These are phyloP conservation scores for Lasioglossum pauxillum DNA, from an alignment of 2,888 invertebrate genomes.

Conservation along the genomic window DNA sequence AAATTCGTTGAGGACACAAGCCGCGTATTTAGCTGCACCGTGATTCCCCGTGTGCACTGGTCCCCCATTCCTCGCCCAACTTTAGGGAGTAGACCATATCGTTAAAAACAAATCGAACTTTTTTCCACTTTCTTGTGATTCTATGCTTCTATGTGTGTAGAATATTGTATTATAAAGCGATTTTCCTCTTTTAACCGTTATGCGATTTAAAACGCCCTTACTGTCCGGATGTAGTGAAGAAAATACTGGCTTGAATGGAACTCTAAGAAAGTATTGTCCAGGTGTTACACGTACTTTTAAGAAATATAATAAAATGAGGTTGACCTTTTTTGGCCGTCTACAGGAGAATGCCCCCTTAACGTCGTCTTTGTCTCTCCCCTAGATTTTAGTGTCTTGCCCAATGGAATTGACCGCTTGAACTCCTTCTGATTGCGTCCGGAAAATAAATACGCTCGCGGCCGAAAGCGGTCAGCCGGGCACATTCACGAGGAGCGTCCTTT, in stretches of 20 bases:
- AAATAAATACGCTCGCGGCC: slow-evolving; percentile 49
- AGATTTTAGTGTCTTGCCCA: neutral
- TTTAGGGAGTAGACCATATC: neutral
- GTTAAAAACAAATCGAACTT: neutral
- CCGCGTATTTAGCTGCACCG: neutral
- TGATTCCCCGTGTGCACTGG: slow-evolving; percentile 11
- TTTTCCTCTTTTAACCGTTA: too few relatives aligned
- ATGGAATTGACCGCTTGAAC: slow-evolving; percentile 22
- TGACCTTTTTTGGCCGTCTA: neutral
- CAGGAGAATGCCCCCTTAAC: neutral
- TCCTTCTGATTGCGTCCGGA: slow-evolving; percentile 43
- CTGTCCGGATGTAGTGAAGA: neutral
- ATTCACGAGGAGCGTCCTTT: slow-evolving; percentile 27
- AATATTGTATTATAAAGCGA: neutral
- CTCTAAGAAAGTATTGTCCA: neutral
- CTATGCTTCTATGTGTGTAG: neutral
- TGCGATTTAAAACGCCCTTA: neutral
- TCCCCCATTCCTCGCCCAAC: neutral
- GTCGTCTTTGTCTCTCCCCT: neutral
- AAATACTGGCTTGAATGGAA: neutral
- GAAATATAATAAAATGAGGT: neutral
- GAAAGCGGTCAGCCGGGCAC: slow-evolving; percentile 49
- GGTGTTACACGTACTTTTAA: neutral
- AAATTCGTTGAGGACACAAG: slow-evolving; percentile 37
- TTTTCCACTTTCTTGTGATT: neutral